phyloP scores from a whole-genome alignment of 2,797 vertebrate species.

The Scleropages formosus region DNA sequence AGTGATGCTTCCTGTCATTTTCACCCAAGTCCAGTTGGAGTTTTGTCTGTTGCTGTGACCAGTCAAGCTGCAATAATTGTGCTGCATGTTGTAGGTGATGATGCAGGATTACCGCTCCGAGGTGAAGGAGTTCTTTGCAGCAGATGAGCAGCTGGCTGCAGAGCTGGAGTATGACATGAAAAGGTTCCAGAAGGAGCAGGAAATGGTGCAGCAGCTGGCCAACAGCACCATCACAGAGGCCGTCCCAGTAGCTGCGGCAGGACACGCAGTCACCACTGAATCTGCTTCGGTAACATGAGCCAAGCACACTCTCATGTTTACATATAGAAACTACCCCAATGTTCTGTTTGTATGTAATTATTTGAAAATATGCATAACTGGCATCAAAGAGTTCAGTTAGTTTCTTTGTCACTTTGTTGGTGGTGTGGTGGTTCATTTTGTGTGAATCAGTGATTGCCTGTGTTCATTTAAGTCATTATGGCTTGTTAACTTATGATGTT shows the following conservation, averaged over 20 bases:
- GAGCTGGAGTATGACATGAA: constrained; percentile 90
- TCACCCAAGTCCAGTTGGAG: not conserved
- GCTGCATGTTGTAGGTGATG: constrained; percentile 56
- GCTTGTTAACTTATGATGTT: not conserved
- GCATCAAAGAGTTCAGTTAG: too few relatives aligned
- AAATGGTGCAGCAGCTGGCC: constrained; percentile 59
- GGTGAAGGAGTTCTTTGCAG: constrained; percentile 84
- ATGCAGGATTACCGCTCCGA: constrained; percentile 88
- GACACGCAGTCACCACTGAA: not conserved
- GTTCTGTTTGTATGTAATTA: not conserved
- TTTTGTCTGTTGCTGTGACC: too few relatives aligned
- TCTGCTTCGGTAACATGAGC: constrained; percentile 35
- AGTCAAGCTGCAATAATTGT: not conserved
- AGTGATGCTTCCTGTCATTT: constrained; percentile 28
- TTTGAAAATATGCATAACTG: too few relatives aligned
- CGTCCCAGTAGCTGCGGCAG: constrained; percentile 8
- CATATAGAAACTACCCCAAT: not conserved
- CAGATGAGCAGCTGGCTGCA: constrained; percentile 83
- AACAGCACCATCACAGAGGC: constrained; percentile 38
- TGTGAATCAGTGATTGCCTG: too few relatives aligned
- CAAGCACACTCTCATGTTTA: not conserved
- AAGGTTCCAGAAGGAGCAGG: constrained; percentile 76
- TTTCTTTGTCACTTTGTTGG: too few relatives aligned
- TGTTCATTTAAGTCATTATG: too few relatives aligned
- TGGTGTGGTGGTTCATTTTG: too few relatives aligned